Evolutionary conservation across 1,140 invertebrate species (phyloP).

Genomic region (Scaptomyza montana): DNA sequence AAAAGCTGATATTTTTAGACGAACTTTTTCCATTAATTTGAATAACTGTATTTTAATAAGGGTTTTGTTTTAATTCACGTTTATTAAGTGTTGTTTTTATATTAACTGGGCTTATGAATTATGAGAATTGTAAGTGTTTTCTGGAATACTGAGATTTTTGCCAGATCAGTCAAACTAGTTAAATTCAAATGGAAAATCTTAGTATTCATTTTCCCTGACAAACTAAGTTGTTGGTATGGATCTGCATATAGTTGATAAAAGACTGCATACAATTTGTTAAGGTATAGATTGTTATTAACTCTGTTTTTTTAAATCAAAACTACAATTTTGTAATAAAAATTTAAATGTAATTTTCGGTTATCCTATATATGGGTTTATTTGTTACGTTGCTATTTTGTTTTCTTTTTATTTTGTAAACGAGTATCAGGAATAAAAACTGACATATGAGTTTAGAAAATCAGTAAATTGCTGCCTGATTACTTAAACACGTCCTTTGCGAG

Average conservation of each 20-base stretch:
- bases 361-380: slow-evolving; percentile 47
- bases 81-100: slow-evolving; percentile 61
- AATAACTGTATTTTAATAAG: slow-evolving; percentile 52
- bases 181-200: neutral
- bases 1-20: slow-evolving; percentile 69
- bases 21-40: slow-evolving; percentile 65
- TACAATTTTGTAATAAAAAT: slow-evolving; percentile 68
- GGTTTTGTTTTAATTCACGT: slow-evolving; percentile 35
- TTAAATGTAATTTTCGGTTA: slow-evolving; percentile 67
- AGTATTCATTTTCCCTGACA: neutral
- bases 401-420: slow-evolving; percentile 55
- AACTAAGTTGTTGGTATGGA: slow-evolving; percentile 24
- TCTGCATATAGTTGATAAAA: slow-evolving; percentile 5
- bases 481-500: slow-evolving; percentile 82
- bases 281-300: slow-evolving; percentile 41
- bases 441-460: slow-evolving; percentile 49
- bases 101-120: slow-evolving; percentile 65
- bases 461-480: slow-evolving; percentile 43
- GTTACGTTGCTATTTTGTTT: slow-evolving; percentile 32
- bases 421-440: slow-evolving; percentile 53
- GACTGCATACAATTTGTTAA: slow-evolving; percentile 29
- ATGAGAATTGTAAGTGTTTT: slow-evolving; percentile 52
- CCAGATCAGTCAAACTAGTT: slow-evolving; percentile 28
- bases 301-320: slow-evolving; percentile 67
- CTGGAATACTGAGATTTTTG: slow-evolving; percentile 13